phyloP scores from a whole-genome alignment of 1,140 invertebrate species.

The Caenorhabditis remanei region DNA sequence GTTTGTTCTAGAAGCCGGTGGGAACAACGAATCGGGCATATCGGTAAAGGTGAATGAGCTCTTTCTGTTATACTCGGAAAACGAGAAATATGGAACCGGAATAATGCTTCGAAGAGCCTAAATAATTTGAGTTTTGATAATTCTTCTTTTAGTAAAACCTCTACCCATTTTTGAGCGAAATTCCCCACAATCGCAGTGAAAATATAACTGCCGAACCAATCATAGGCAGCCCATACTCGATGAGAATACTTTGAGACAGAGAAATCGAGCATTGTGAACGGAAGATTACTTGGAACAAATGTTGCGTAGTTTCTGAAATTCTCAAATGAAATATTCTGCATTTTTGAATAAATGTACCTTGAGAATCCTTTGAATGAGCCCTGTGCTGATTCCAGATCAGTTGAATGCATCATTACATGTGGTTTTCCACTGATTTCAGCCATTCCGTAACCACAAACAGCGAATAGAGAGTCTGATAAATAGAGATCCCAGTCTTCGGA shows the following conservation, averaged over 20 bases:
- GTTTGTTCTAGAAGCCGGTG: constrained; percentile 11
- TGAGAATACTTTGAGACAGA: background rate
- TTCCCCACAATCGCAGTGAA: constrained; percentile 3
- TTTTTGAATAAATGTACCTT: background rate
- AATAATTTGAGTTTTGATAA: background rate
- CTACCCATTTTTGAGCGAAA: constrained; percentile 32
- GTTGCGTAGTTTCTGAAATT: constrained; percentile 7
- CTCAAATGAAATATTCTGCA: no score
- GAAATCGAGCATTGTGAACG: constrained; percentile 13
- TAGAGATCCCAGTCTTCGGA: background rate
- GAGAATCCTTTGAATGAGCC: constrained; percentile 34
- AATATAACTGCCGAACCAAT: constrained; percentile 31
- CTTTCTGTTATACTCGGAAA: constrained; percentile 13
- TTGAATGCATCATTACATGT: constrained; percentile 36
- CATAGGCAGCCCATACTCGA: constrained; percentile 13
- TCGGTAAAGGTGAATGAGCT: constrained; percentile 8
- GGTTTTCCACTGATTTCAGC: constrained; percentile 26
- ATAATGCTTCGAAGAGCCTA: background rate
- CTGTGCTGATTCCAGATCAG: constrained; percentile 1
- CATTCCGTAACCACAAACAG: constrained; percentile 17
- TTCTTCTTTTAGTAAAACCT: background rate
- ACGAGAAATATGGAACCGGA: constrained; percentile 14
- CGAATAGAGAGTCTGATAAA: constrained; percentile 15
- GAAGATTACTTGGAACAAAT: constrained; percentile 35
- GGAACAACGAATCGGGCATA: constrained; percentile 12